Conservation (phyloP, 2,888 invertebrate genomes). For the Drosophila multiciliata region DNA sequence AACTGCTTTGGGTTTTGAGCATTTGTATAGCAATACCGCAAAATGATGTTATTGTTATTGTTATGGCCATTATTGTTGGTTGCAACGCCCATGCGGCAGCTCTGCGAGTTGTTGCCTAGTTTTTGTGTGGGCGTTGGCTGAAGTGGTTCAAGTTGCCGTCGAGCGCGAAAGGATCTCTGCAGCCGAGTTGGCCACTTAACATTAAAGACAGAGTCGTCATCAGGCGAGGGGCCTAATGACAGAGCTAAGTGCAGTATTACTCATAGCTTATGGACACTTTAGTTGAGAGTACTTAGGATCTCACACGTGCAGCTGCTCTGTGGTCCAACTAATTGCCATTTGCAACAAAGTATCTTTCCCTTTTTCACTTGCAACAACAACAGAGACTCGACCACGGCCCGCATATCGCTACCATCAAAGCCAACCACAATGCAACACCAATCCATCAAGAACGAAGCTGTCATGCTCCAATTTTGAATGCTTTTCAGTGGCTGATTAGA, state of each 20-base stretch:
- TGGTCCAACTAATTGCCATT: constrained; percentile 4
- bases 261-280: constrained; percentile 16
- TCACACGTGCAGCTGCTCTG: constrained; percentile 5
- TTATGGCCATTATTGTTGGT: constrained; percentile 10
- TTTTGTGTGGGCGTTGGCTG: constrained; percentile 32
- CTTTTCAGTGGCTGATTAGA: constrained; percentile 70
- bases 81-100: constrained; percentile 47
- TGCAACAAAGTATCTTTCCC: constrained; percentile 11
- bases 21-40: constrained; percentile 48
- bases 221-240: constrained; percentile 32
- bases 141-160: constrained; percentile 15
- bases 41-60: constrained; percentile 29
- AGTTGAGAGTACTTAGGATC: constrained; percentile 1
- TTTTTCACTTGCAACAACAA: background rate
- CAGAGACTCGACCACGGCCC: background rate
- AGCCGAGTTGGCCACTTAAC: constrained; percentile 14
- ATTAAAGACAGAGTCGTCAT: constrained; percentile 16
- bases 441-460: constrained; percentile 62
- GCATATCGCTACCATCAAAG: constrained; percentile 20
- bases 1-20: constrained; percentile 50
- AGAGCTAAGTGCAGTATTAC: background rate
- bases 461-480: constrained; percentile 73
- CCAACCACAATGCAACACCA: constrained; percentile 53
- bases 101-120: background rate
- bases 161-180: constrained; percentile 28